Conservation (phyloP, 2,888 invertebrate species). For the Machimus rusticus region DNA sequence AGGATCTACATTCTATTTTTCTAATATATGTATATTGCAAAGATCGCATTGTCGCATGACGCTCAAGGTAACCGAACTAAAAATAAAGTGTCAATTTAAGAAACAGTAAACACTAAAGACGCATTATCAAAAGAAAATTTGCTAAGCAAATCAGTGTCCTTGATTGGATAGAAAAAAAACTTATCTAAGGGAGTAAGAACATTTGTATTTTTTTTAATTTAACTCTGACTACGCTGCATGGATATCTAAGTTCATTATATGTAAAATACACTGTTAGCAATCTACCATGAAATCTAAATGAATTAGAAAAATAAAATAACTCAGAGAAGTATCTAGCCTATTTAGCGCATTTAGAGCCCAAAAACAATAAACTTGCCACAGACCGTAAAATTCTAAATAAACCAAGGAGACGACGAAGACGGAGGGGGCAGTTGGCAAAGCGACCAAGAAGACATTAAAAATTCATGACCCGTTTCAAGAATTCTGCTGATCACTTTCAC, state of each 20-base stretch:
- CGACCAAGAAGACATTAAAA: not conserved
- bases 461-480: conserved; percentile 15
- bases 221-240: not conserved
- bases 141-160: too few relatives aligned
- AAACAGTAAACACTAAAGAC: too few relatives aligned
- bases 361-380: not conserved
- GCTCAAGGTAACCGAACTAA: too few relatives aligned
- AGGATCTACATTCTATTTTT: too few relatives aligned
- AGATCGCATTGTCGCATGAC: too few relatives aligned
- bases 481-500: conserved; percentile 33
- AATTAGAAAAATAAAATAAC: not conserved
- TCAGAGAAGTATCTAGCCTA: not conserved
- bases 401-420: not conserved
- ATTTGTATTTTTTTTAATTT: not conserved
- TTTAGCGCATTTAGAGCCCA: not conserved
- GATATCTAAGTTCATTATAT: not conserved
- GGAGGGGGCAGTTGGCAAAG: not conserved
- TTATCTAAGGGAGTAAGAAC: not conserved
- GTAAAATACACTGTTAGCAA: not conserved
- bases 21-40: too few relatives aligned
- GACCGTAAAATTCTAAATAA: not conserved
- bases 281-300: not conserved
- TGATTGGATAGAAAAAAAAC: too few relatives aligned
- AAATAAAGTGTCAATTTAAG: too few relatives aligned
- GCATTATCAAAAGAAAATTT: too few relatives aligned